Evolutionary conservation across 2,888 invertebrate genomes (phyloP).

Genomic region (Oconnorella tubifera): DNA sequence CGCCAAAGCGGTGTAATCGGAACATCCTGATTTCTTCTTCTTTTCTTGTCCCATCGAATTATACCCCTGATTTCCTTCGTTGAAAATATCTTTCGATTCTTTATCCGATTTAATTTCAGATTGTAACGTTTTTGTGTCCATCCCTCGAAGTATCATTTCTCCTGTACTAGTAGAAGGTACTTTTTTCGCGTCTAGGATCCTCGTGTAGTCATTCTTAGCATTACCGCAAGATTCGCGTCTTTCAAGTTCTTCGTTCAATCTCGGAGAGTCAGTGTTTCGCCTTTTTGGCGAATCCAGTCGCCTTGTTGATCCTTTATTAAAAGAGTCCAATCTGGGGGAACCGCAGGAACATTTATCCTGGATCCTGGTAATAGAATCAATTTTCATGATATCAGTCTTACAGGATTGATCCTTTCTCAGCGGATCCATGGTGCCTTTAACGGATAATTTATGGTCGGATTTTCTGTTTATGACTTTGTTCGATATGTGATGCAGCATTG

Average conservation of each 20-base stretch:
- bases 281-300: neutral
- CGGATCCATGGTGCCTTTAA: too few relatives aligned
- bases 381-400: too few relatives aligned
- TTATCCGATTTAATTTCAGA: neutral
- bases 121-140: too few relatives aligned
- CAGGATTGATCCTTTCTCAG: too few relatives aligned
- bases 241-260: slow-evolving; percentile 2
- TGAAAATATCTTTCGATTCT: neutral
- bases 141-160: neutral
- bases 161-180: neutral
- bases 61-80: neutral
- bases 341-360: slow-evolving; percentile 28
- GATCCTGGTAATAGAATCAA: too few relatives aligned
- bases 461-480: too few relatives aligned
- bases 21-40: slow-evolving; percentile 3
- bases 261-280: slow-evolving; percentile 1
- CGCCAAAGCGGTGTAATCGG: slow-evolving; percentile 22
- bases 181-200: neutral
- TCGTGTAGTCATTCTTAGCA: slow-evolving; percentile 15
- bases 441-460: too few relatives aligned
- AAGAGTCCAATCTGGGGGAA: slow-evolving; percentile 10
- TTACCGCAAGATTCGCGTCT: neutral
- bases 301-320: neutral
- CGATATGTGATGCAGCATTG: too few relatives aligned
- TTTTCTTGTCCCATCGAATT: neutral